Base-by-base conservation (phyloP, 2,113 vertebrate species). In the Notothenia rossii region DNA sequence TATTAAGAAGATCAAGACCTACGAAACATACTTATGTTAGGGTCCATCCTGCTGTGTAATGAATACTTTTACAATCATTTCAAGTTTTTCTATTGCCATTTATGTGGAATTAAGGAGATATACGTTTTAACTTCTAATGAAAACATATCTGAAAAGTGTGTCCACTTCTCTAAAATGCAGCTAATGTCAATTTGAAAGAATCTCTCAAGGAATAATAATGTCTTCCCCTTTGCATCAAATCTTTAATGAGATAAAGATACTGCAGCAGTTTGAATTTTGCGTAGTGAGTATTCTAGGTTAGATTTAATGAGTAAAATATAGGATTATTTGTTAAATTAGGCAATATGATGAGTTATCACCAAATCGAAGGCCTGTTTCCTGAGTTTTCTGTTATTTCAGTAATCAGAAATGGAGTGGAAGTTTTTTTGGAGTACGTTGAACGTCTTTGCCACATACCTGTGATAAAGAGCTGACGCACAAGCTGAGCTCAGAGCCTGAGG, bases 401-500 rank as follows among this genome's bases (percentile, higher is more conserved):
- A 50, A 36, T 7, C 9, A 14, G 36, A 40, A 40, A 40, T 40
- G 36, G 9, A 51, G 54, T 60, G 66, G 25, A 77, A 1, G 50
- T 45, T 76, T 40, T 80, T 68, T 75, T 72, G 17, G 65, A 62
- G 46, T 18, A 33, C 29, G 29, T 40, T 51, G 17, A 61, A 40
- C 6, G 1, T 7, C n/a, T n/a, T 29, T 25, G 6, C 25, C 63
- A 61, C 60, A 77, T 86, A 36, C 63, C 66, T 81, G 79, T 55
- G 29, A 17, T 33, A 74, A 72, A 67, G 46, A 43, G 54, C 12
- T 76, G 60, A 72, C 60, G 15, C 55, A 71, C 36, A 48, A 11
- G 2, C 49, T 58, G 20, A 78, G 50, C 63, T 71, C 68, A 72
- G 68, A 54, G 64, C 82, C 77, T 48, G 29, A 74, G 82, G 77